A percentile compares a stretch with the other conserved stretches of the same genome.
These are phyloP conservation scores for Takifugu ocellatus DNA, from an alignment of 2,797 vertebrate genomes.

Conservation along the genomic window DNA sequence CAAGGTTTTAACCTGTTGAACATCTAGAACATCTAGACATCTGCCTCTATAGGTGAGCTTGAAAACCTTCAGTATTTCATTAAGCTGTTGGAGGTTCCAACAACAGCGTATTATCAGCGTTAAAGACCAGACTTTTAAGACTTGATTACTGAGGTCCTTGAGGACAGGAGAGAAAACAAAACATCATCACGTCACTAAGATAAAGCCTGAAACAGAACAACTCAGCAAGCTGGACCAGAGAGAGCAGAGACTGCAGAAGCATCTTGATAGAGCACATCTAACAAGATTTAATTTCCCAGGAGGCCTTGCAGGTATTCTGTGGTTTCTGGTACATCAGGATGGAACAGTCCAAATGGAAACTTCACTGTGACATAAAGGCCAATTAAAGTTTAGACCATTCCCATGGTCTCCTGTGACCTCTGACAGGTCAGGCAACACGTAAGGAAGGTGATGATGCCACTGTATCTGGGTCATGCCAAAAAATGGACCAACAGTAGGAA, in stretches of 20 bases:
- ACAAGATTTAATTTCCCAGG: conserved; percentile 53
- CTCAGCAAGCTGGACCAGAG: neutral
- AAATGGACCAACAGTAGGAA: too few species aligned
- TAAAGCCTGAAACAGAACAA: conserved; percentile 9
- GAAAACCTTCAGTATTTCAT: too few species aligned
- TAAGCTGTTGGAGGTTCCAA: too few species aligned
- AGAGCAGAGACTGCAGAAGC: conserved; percentile 6
- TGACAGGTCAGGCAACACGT: conserved; percentile 21
- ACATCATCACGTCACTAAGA: neutral
- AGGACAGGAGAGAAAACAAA: conserved; percentile 2
- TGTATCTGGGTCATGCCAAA: too few species aligned
- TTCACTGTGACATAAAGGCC: conserved; percentile 34
- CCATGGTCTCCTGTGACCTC: conserved; percentile 19
- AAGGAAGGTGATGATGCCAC: neutral
- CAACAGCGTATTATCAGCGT: too few species aligned
- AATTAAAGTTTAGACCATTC: conserved; percentile 37
- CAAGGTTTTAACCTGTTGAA: too few species aligned
- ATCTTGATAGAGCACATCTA: conserved; percentile 27
- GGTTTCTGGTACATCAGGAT: conserved; percentile 10
- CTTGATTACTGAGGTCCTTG: neutral
- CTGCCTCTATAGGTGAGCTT: too few species aligned
- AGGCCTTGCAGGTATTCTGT: conserved; percentile 13
- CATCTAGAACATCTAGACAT: too few species aligned
- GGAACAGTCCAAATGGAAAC: conserved; percentile 39
- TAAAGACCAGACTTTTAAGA: too few species aligned